A percentile compares a stretch with the other conserved stretches of the same genome.
Evolutionary conservation across 1,140 invertebrate species (phyloP).

Genomic region (Drosophila athabasca): DNA sequence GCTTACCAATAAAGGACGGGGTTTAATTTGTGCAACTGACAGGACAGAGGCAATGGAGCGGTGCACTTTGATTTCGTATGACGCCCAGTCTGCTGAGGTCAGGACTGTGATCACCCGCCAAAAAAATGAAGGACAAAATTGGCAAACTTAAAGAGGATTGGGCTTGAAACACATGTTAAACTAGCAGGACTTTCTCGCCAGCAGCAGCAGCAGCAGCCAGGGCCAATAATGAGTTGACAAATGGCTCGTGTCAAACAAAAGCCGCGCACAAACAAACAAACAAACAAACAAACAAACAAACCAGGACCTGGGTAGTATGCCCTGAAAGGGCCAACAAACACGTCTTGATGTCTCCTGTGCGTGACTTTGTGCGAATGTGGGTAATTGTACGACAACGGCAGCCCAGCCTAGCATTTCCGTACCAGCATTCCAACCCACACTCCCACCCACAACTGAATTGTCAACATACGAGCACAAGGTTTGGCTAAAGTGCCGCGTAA

Average conservation of each 20-base stretch:
- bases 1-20: too few relatives aligned
- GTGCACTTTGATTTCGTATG: not conserved
- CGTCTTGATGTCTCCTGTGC: slow-evolving; percentile 41
- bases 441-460: slow-evolving; percentile 43
- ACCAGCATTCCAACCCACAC: slow-evolving; percentile 4
- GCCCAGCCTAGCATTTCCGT: slow-evolving; percentile 21
- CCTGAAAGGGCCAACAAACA: slow-evolving; percentile 15
- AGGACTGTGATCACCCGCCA: slow-evolving; percentile 4
- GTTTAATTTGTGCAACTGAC: slow-evolving; percentile 54
- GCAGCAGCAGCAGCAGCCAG: slow-evolving; percentile 5
- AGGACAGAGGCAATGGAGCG: slow-evolving; percentile 3
- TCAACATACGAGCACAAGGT: slow-evolving; percentile 48
- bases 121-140: slow-evolving; percentile 14
- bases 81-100: slow-evolving; percentile 1
- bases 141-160: slow-evolving; percentile 24
- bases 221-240: slow-evolving; percentile 61
- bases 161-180: slow-evolving; percentile 53
- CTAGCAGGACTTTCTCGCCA: slow-evolving; percentile 41
- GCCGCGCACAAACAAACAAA: slow-evolving; percentile 42
- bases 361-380: slow-evolving; percentile 50
- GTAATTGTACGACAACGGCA: slow-evolving; percentile 29
- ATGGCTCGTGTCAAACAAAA: slow-evolving; percentile 51
- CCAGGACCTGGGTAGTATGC: slow-evolving; percentile 1
- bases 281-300: slow-evolving; percentile 42
- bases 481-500: slow-evolving; percentile 55